Evolutionary conservation across 2,888 invertebrate species (phyloP).

Genomic region (Drosophila anceps): DNA sequence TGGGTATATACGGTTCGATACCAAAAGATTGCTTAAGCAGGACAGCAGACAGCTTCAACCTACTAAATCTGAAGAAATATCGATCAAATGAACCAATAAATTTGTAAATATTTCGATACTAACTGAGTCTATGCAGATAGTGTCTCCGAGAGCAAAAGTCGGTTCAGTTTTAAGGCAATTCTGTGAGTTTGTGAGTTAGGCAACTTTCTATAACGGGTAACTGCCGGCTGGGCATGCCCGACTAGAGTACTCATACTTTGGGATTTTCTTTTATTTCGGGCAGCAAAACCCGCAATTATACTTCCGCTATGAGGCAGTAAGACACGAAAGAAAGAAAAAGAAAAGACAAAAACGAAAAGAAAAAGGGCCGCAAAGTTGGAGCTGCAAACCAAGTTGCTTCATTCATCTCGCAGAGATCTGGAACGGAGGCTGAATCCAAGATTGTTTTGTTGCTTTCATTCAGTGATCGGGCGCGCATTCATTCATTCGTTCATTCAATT

Average conservation of each 20-base stretch:
- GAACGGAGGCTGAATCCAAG: slow-evolving; percentile 9
- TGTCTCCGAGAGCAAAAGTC: background rate
- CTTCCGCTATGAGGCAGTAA: slow-evolving; percentile 59
- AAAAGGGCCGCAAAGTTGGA: slow-evolving; percentile 13
- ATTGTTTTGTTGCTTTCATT: slow-evolving; percentile 30
- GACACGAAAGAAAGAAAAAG: no score
- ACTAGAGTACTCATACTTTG: background rate
- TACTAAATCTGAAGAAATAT: background rate
- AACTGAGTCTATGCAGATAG: background rate
- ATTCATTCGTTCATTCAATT: slow-evolving; percentile 64
- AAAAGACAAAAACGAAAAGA: background rate
- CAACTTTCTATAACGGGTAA: background rate
- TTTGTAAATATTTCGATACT: background rate
- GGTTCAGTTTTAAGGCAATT: background rate
- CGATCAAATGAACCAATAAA: background rate
- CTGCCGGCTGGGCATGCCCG: background rate
- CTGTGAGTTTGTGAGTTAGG: background rate
- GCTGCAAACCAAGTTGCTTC: slow-evolving; percentile 39
- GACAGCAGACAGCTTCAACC: background rate
- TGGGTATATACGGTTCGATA: background rate
- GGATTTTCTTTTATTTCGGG: slow-evolving; percentile 23
- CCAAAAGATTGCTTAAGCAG: background rate
- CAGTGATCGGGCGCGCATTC: slow-evolving; percentile 53
- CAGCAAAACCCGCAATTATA: slow-evolving; percentile 64
- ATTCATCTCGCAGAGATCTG: slow-evolving; percentile 52